Percentiles rank a stretch among this genome's conserved stretches.
phyloP scores from a whole-genome alignment of 2,888 invertebrate genomes.

The Ditula angustiorana region DNA sequence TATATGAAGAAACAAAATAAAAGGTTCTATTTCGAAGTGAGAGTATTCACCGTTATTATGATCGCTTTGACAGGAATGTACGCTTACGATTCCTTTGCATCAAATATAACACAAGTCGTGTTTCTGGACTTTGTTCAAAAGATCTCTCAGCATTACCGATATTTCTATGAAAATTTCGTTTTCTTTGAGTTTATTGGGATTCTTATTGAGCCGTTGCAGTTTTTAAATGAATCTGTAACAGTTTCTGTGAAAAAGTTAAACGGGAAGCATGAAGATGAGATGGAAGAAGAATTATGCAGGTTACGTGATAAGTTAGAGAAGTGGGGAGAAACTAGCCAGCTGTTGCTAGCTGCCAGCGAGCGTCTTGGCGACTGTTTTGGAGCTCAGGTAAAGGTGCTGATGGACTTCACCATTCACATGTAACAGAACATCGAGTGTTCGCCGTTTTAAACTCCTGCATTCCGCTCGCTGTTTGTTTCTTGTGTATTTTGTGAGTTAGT shows the following conservation, averaged over 20 bases:
- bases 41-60: not conserved
- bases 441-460: too few relatives aligned
- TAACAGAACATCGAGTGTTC: too few relatives aligned
- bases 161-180: not conserved
- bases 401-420: too few relatives aligned
- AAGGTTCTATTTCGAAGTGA: not conserved
- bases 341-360: not conserved
- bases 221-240: not conserved
- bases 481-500: too few relatives aligned
- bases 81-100: not conserved
- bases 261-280: not conserved
- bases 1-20: not conserved
- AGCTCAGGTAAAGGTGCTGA: conserved; percentile 5
- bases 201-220: not conserved
- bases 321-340: not conserved
- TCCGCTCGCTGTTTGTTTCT: too few relatives aligned
- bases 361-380: conserved; percentile 4
- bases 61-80: not conserved
- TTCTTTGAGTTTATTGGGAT: not conserved
- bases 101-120: not conserved
- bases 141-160: not conserved
- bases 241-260: not conserved
- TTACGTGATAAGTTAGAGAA: not conserved
- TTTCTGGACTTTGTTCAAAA: not conserved
- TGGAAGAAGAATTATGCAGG: not conserved